Evolutionary conservation across 2,797 vertebrate species (phyloP).

Genomic region (Lithobates sylvaticus): DNA sequence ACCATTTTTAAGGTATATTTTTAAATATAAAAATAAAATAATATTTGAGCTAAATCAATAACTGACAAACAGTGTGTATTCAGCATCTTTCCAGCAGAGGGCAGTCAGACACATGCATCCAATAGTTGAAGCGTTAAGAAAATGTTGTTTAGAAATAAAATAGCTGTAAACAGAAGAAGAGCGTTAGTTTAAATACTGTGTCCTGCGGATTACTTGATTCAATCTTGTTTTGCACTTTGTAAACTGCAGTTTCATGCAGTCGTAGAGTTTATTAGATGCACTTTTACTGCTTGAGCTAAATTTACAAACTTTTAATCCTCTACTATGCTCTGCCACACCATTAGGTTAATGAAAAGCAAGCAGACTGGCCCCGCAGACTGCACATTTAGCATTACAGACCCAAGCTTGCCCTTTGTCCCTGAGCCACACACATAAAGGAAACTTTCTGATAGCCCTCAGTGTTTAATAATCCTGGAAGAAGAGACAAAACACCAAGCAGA

Average conservation of each 20-base stretch:
- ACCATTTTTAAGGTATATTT: too few relatives aligned
- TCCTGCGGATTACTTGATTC: slow-evolving; percentile 40
- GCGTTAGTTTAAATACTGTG: slow-evolving; percentile 18
- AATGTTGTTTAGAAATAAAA: slow-evolving; percentile 24
- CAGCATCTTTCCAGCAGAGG: slow-evolving; percentile 65
- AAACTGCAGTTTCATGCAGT: slow-evolving; percentile 21
- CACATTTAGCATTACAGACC: slow-evolving; percentile 16
- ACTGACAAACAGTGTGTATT: background rate
- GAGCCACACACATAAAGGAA: slow-evolving; percentile 43
- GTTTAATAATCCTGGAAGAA: slow-evolving; percentile 42
- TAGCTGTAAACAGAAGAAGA: slow-evolving; percentile 32
- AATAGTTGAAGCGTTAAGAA: background rate
- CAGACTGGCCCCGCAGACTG: slow-evolving; percentile 18
- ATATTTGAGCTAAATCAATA: background rate
- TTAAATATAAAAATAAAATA: background rate
- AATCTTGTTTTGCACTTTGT: slow-evolving; percentile 15
- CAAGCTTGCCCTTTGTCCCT: slow-evolving; percentile 19
- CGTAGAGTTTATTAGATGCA: slow-evolving; percentile 20
- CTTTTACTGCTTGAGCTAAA: slow-evolving; percentile 28
- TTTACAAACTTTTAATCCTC: slow-evolving; percentile 14
- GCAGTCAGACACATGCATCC: slow-evolving; percentile 58
- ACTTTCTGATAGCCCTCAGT: slow-evolving; percentile 6
- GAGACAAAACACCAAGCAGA: slow-evolving; percentile 39
- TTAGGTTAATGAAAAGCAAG: slow-evolving; percentile 50
- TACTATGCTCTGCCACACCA: background rate